Percentiles rank a stretch among this genome's conserved stretches.
Conservation (phyloP, 2,888 invertebrate species). For the Neria commutata region DNA sequence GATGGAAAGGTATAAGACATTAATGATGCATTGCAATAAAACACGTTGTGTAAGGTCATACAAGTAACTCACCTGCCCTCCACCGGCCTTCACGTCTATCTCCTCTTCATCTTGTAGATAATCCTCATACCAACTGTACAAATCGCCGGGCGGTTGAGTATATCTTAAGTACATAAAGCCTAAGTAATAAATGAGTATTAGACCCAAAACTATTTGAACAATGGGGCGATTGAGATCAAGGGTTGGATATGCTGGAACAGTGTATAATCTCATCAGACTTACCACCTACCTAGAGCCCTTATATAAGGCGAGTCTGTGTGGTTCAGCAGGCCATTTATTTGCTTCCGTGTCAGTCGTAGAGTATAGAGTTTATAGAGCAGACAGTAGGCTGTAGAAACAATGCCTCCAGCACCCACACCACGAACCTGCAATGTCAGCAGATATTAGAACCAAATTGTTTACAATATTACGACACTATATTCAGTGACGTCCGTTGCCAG, state of each 20-base stretch:
- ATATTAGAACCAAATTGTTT: background rate
- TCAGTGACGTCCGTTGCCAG: background rate
- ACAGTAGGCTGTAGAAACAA: conserved; percentile 99
- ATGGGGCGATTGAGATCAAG: conserved; percentile 7
- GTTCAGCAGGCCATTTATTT: conserved; percentile 92
- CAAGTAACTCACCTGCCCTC: conserved; percentile 74
- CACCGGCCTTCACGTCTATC: conserved; percentile 96
- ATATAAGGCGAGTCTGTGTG: conserved; percentile 98
- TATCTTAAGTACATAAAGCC: conserved; percentile 85
- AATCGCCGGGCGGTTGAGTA: conserved; percentile 93
- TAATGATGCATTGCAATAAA: no score
- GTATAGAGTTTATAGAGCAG: conserved; percentile 98
- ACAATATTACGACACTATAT: no score
- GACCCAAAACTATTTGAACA: conserved; percentile 37
- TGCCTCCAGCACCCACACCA: conserved; percentile 98
- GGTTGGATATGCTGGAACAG: conserved; percentile 22
- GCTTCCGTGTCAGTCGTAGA: conserved; percentile 94
- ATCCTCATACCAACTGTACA: conserved; percentile 96
- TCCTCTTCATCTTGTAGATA: conserved; percentile 97
- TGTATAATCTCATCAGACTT: conserved; percentile 62
- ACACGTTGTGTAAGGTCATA: conserved; percentile 27
- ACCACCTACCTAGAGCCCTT: conserved; percentile 82
- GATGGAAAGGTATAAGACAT: conserved; percentile 1
- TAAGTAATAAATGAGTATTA: conserved; percentile 47
- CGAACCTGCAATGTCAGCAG: conserved; percentile 71